These are phyloP conservation scores for Oedothorax gibbosus DNA, from an alignment of 1,140 invertebrate species.

Conservation along the genomic window DNA sequence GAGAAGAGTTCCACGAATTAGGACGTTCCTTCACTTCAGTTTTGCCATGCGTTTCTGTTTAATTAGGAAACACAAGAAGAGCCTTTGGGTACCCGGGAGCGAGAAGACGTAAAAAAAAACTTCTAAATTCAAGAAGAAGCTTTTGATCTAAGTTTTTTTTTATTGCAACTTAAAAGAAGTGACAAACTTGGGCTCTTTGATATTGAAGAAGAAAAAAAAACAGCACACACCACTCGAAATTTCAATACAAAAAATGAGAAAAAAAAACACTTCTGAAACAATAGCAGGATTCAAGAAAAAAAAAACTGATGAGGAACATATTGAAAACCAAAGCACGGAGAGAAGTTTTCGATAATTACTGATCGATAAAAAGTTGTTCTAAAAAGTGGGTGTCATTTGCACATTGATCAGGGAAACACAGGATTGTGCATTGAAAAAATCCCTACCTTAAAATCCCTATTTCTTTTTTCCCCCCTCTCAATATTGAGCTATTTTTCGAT, in stretches of 20 bases:
- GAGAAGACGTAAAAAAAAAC: too few species aligned
- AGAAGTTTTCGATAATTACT: conserved; percentile 57
- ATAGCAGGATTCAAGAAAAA: conserved; percentile 17
- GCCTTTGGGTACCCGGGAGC: too few species aligned
- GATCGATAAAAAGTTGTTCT: conserved; percentile 40
- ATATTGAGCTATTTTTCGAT: conserved; percentile 59
- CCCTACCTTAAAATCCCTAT: background rate
- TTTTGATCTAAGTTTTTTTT: too few species aligned
- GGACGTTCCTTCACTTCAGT: too few species aligned
- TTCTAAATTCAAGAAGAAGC: too few species aligned
- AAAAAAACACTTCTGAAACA: conserved; percentile 37
- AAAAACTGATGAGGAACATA: conserved; percentile 22
- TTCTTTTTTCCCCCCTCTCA: conserved; percentile 35
- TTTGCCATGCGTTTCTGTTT: background rate
- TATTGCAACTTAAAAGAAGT: too few species aligned
- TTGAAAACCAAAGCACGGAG: conserved; percentile 45
- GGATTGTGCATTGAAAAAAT: conserved; percentile 22
- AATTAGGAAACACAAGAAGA: conserved; percentile 4
- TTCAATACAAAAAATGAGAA: background rate
- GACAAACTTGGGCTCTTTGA: background rate
- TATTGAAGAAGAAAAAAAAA: background rate
- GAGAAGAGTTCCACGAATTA: too few species aligned
- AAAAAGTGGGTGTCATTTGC: conserved; percentile 55
- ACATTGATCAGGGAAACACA: conserved; percentile 42
- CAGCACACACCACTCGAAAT: background rate